phyloP scores from a whole-genome alignment of 2,113 vertebrate species.

The Eurypyga helias region DNA sequence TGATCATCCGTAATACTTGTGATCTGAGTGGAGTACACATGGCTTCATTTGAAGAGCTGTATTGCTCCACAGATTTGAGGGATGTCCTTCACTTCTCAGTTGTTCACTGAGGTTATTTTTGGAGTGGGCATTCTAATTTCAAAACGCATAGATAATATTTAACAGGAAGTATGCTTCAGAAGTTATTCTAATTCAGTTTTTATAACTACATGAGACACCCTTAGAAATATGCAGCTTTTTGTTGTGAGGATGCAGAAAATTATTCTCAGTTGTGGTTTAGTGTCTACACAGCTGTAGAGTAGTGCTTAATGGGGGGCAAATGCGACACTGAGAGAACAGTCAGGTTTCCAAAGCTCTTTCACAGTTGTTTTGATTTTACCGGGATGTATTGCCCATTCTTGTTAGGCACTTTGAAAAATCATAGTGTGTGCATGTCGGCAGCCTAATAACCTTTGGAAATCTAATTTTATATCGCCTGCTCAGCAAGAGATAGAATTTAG shows the following conservation, averaged over 20 bases:
- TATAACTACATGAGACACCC: not conserved
- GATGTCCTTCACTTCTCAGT: not conserved
- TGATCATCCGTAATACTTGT: not conserved
- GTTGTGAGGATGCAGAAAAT: not conserved
- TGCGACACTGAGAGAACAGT: not conserved
- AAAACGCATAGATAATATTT: not conserved
- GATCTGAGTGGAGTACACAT: not conserved
- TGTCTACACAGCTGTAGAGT: not conserved
- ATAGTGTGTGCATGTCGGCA: not conserved
- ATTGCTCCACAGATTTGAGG: not conserved
- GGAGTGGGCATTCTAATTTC: not conserved
- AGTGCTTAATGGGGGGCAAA: not conserved
- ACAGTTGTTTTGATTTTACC: slow-evolving; percentile 50
- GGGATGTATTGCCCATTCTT: not conserved
- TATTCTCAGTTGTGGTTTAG: not conserved
- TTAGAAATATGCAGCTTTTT: not conserved
- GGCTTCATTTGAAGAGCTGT: not conserved
- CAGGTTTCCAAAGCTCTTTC: slow-evolving; percentile 32
- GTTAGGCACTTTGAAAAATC: slow-evolving; percentile 38
- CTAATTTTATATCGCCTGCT: slow-evolving; percentile 39
- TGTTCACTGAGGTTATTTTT: slow-evolving; percentile 4
- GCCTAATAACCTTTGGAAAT: slow-evolving; percentile 59
- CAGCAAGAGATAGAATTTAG: not conserved
- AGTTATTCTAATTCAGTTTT: not conserved
- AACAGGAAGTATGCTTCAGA: not conserved